A percentile compares a stretch with the other conserved stretches of the same genome.
phyloP scores from a whole-genome alignment of 2,113 vertebrate genomes.

The Engystomops pustulosus region DNA sequence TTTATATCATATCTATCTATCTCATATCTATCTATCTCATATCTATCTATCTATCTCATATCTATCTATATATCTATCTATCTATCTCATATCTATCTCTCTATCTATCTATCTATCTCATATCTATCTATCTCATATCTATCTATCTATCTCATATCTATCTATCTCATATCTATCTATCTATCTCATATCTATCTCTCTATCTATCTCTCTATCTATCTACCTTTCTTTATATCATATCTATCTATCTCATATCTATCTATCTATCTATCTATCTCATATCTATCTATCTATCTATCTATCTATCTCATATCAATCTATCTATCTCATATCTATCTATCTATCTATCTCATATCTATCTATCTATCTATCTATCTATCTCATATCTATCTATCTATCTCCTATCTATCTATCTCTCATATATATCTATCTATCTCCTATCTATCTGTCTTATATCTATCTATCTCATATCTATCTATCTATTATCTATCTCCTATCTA shows the following conservation, averaged over 20 bases:
- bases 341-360: neutral
- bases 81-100: neutral
- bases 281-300: neutral
- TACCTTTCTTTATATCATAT: neutral
- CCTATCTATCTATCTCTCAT: constrained; percentile 10
- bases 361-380: neutral
- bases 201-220: constrained; percentile 3
- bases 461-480: constrained; percentile 4
- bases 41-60: neutral
- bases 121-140: neutral
- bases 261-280: neutral
- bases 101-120: constrained; percentile 15
- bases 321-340: neutral
- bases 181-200: neutral
- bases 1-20: neutral
- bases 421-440: constrained; percentile 2
- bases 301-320: neutral
- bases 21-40: neutral
- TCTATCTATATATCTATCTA: neutral
- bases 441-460: neutral
- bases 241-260: neutral
- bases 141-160: constrained; percentile 22
- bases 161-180: constrained; percentile 13
- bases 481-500: neutral
- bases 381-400: neutral